Evolutionary conservation across 2,797 vertebrate genomes (phyloP).

Genomic region (Ibycter americanus): DNA sequence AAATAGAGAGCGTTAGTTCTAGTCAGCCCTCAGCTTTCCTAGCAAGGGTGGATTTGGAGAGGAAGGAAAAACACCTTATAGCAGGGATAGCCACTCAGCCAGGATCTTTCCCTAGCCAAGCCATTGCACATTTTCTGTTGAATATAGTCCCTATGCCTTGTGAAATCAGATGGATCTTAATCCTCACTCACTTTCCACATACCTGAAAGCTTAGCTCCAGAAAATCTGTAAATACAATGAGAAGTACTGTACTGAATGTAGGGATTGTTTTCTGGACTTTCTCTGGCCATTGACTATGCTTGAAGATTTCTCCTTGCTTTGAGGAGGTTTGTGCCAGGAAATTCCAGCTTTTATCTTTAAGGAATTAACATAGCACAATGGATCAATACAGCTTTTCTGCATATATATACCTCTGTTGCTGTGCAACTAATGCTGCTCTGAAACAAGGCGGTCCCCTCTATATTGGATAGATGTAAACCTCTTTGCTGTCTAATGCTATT

Average conservation of each 20-base stretch:
- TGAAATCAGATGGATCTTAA: slow-evolving; percentile 4
- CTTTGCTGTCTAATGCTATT: slow-evolving; percentile 38
- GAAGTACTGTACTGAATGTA: slow-evolving; percentile 26
- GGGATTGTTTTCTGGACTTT: slow-evolving; percentile 32
- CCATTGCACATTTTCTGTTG: neutral
- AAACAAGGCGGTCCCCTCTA: neutral
- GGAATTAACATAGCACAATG: slow-evolving; percentile 54
- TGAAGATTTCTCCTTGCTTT: slow-evolving; percentile 37
- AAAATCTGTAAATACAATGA: slow-evolving; percentile 46
- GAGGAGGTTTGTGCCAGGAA: slow-evolving; percentile 34
- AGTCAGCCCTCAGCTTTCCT: neutral
- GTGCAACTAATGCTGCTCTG: slow-evolving; percentile 46
- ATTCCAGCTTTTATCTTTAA: slow-evolving; percentile 51
- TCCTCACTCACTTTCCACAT: slow-evolving; percentile 18
- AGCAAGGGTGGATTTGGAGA: neutral
- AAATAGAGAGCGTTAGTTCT: neutral
- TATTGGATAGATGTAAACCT: slow-evolving; percentile 13
- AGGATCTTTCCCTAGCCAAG: neutral
- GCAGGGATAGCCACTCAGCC: neutral
- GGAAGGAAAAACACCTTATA: neutral
- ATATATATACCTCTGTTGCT: slow-evolving; percentile 22
- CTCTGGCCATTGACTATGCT: neutral
- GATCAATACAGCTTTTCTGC: slow-evolving; percentile 41
- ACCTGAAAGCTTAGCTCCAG: slow-evolving; percentile 49
- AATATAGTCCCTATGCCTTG: neutral